These are phyloP conservation scores for Apodemus speciosus DNA, from an alignment of 2,113 vertebrate genomes.

Conservation along the genomic window DNA sequence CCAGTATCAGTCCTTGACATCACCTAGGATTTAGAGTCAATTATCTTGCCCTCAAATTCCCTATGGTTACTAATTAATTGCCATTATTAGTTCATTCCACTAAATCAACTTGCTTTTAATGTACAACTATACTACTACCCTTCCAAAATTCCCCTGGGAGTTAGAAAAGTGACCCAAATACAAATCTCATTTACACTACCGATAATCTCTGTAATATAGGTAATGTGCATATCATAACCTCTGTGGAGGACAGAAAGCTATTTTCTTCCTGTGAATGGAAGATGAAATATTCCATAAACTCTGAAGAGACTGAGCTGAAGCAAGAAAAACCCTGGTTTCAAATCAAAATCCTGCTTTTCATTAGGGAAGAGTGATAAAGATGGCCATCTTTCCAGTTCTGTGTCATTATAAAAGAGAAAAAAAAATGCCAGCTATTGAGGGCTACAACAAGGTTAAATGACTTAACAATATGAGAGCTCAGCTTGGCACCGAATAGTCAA, in stretches of 20 bases:
- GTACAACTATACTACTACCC: background rate
- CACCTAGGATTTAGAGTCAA: background rate
- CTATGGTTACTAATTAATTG: background rate
- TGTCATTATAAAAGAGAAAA: background rate
- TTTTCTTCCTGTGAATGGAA: no score
- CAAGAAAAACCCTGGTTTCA: background rate
- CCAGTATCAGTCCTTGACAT: no score
- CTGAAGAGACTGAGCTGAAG: background rate
- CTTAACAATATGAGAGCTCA: background rate
- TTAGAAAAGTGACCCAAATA: accelerated
- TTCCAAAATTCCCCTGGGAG: background rate
- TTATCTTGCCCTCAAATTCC: background rate
- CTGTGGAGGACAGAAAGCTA: background rate
- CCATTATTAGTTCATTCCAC: background rate
- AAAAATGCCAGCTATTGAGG: background rate
- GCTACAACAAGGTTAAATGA: background rate
- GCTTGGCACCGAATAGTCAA: background rate
- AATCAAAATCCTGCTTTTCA: background rate
- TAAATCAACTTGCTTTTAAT: background rate
- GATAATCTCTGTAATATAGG: background rate
- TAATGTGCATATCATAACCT: background rate
- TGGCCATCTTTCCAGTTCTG: background rate
- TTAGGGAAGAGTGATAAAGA: background rate
- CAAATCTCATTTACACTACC: background rate
- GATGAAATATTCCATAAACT: background rate